Evolutionary conservation across 2,888 invertebrate genomes (phyloP).

Genomic region (Polymixis flavicincta): DNA sequence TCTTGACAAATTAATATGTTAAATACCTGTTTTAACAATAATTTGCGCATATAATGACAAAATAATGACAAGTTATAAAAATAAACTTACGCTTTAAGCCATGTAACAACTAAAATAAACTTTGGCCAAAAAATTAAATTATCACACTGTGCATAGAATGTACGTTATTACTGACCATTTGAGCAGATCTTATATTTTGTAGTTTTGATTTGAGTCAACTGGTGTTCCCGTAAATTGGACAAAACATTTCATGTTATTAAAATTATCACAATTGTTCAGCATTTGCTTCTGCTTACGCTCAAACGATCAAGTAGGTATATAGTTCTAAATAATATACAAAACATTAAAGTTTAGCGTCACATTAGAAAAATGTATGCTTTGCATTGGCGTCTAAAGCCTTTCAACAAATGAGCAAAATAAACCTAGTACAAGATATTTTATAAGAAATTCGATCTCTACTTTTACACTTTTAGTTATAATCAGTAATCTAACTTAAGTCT

Average conservation of each 20-base stretch:
- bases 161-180: slow-evolving; percentile 59
- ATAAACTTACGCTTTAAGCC: slow-evolving; percentile 75
- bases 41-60: slow-evolving; percentile 35
- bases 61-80: slow-evolving; percentile 55
- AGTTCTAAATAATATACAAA: slow-evolving; percentile 54
- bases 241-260: slow-evolving; percentile 30
- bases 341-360: slow-evolving; percentile 67
- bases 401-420: slow-evolving; percentile 51
- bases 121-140: slow-evolving; percentile 83
- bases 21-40: slow-evolving; percentile 47
- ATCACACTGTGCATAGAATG: slow-evolving; percentile 79
- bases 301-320: slow-evolving; percentile 49
- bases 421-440: slow-evolving; percentile 56
- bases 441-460: slow-evolving; percentile 68
- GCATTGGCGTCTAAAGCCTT: slow-evolving; percentile 55
- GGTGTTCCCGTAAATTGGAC: slow-evolving; percentile 24
- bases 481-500: slow-evolving; percentile 70
- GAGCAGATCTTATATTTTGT: slow-evolving; percentile 43
- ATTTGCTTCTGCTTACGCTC: slow-evolving; percentile 34
- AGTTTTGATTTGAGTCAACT: slow-evolving; percentile 59
- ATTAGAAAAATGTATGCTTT: slow-evolving; percentile 56
- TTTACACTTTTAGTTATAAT: slow-evolving; percentile 65
- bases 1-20: slow-evolving; percentile 44
- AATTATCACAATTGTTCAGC: slow-evolving; percentile 44
- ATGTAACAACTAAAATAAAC: slow-evolving; percentile 83